phyloP scores from a whole-genome alignment of 2,888 invertebrate species.

The Melangyna quadrimaculata region DNA sequence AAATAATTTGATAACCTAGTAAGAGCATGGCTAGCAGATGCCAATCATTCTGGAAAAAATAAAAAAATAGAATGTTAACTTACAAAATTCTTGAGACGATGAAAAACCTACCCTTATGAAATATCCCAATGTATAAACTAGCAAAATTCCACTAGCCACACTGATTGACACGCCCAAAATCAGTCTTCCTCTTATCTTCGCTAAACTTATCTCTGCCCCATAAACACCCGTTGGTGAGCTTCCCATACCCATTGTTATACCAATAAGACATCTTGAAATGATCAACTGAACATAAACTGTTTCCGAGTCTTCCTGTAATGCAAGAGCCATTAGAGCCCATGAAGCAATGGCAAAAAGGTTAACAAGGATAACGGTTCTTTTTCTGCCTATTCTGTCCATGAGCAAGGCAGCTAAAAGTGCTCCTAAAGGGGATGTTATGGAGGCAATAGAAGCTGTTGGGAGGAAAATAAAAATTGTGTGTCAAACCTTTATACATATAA shows the following conservation, averaged over 20 bases:
- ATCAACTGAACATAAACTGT: constrained; percentile 77
- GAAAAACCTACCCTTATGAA: constrained; percentile 77
- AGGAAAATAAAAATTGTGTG: not conserved
- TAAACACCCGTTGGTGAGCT: constrained; percentile 80
- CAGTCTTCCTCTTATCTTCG: constrained; percentile 85
- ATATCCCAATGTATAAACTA: constrained; percentile 85
- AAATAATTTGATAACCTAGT: constrained; percentile 77
- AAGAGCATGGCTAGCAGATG: constrained; percentile 78
- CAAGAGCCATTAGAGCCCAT: constrained; percentile 78
- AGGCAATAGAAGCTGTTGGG: constrained; percentile 77
- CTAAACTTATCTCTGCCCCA: constrained; percentile 81
- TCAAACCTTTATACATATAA: not conserved
- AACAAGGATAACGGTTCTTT: constrained; percentile 77
- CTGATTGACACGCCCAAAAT: constrained; percentile 85
- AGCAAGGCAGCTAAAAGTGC: constrained; percentile 78
- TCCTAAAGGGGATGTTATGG: constrained; percentile 79
- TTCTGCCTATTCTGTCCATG: constrained; percentile 79
- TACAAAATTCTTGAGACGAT: not conserved
- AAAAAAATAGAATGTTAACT: not conserved
- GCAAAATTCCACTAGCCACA: constrained; percentile 85
- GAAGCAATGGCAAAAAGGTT: constrained; percentile 77
- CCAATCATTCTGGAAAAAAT: constrained; percentile 76
- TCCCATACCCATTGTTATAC: constrained; percentile 78
- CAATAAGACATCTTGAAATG: constrained; percentile 78
- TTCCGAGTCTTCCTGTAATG: constrained; percentile 74